Percentiles rank a stretch among this genome's conserved stretches.
These are phyloP conservation scores for Nerophis lumbriciformis DNA, from an alignment of 2,113 vertebrate genomes.

Conservation along the genomic window DNA sequence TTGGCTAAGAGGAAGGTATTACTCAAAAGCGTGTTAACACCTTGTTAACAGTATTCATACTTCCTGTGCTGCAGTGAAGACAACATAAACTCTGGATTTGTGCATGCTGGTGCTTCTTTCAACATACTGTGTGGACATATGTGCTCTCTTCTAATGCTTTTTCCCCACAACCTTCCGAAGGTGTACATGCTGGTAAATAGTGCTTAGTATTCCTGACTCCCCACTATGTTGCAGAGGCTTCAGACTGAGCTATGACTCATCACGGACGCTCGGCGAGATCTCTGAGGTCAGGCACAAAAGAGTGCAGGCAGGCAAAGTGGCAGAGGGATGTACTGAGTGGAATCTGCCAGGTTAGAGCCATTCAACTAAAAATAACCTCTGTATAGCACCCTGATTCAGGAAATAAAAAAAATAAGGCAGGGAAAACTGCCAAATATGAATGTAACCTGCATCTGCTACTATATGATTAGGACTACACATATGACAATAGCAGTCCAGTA, in stretches of 20 bases:
- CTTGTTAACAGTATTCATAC: conserved; percentile 12
- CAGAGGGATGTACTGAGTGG: conserved; percentile 20
- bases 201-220: conserved; percentile 48
- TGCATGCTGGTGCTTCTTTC: neutral
- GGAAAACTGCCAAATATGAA: neutral
- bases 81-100: neutral
- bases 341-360: conserved; percentile 13
- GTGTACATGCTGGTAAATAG: conserved; percentile 17
- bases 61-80: neutral
- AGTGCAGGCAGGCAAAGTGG: conserved; percentile 10
- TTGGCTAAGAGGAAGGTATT: conserved; percentile 20
- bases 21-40: conserved; percentile 7
- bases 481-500: too few species aligned
- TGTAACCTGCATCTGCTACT: too few species aligned
- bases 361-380: conserved; percentile 12
- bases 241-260: conserved; percentile 63
- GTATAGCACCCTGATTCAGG: conserved; percentile 4
- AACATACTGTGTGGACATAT: neutral
- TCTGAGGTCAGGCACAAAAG: conserved; percentile 55
- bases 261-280: conserved; percentile 41
- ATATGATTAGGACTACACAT: too few species aligned
- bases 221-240: conserved; percentile 44
- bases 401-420: neutral
- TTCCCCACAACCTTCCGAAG: neutral
- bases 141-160: conserved; percentile 4